Percentiles rank a stretch among this genome's conserved stretches.
phyloP scores from a whole-genome alignment of 1,140 invertebrate species.

The Idris sp. region DNA sequence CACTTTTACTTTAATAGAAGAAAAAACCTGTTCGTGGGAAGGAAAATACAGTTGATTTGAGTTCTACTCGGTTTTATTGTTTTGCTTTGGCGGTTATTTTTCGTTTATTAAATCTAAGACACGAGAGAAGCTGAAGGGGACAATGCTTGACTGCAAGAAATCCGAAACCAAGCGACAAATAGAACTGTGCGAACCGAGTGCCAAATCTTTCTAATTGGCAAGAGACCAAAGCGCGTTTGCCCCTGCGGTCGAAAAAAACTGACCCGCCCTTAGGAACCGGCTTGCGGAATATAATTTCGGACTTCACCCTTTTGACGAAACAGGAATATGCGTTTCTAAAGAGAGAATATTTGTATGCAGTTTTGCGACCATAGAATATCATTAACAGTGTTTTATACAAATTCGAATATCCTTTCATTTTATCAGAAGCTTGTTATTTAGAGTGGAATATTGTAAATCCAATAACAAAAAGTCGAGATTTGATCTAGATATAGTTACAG shows the following conservation, averaged over 20 bases:
- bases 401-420: too few species aligned
- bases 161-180: constrained; percentile 38
- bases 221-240: constrained; percentile 29
- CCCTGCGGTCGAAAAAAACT: constrained; percentile 31
- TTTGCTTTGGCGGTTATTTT: constrained; percentile 1
- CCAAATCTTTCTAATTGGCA: constrained; percentile 52
- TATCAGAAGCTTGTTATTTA: constrained; percentile 28
- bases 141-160: constrained; percentile 23
- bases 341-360: too few species aligned
- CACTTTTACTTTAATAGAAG: too few species aligned
- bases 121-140: constrained; percentile 2
- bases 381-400: too few species aligned
- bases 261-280: constrained; percentile 29
- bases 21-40: too few species aligned
- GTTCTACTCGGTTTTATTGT: too few species aligned
- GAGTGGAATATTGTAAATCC: too few species aligned
- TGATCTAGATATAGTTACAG: too few species aligned
- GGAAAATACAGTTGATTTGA: too few species aligned
- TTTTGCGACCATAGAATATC: too few species aligned
- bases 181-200: constrained; percentile 29
- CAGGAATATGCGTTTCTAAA: too few species aligned
- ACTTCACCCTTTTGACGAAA: constrained; percentile 26
- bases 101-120: constrained; percentile 3
- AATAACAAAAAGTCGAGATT: too few species aligned
- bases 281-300: constrained; percentile 8